These are phyloP conservation scores for Micrasema longulum DNA, from an alignment of 1,140 invertebrate genomes.

Conservation along the genomic window DNA sequence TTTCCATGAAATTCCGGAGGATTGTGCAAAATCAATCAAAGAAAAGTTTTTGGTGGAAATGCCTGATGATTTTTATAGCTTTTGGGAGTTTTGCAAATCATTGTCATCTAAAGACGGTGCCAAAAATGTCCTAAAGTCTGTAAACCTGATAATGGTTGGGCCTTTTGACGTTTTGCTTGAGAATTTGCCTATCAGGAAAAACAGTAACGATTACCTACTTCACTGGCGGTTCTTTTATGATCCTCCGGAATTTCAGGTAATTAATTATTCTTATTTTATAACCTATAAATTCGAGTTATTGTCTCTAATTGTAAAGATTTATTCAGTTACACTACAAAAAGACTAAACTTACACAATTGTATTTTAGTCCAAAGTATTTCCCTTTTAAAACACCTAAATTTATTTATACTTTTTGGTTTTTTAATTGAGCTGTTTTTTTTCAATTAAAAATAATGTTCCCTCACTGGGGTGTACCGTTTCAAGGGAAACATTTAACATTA, in stretches of 20 bases:
- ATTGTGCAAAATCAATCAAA: slow-evolving; percentile 69
- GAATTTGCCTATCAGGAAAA: slow-evolving; percentile 71
- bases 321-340: no score
- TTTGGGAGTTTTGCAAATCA: slow-evolving; percentile 83
- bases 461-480: no score
- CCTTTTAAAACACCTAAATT: no score
- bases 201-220: slow-evolving; percentile 75
- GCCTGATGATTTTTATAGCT: slow-evolving; percentile 89
- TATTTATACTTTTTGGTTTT: no score
- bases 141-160: slow-evolving; percentile 83
- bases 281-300: no score
- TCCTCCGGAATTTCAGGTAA: slow-evolving; percentile 90
- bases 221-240: slow-evolving; percentile 95
- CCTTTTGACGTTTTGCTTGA: slow-evolving; percentile 87
- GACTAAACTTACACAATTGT: no score
- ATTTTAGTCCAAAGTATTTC: no score
- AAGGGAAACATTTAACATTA: no score
- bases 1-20: slow-evolving; percentile 37
- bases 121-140: slow-evolving; percentile 72
- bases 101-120: slow-evolving; percentile 69
- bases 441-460: no score
- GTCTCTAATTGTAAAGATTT: no score
- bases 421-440: no score
- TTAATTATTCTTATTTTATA: slow-evolving; percentile 34
- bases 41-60: slow-evolving; percentile 86